Evolutionary conservation across 30 jellyfish, hydroid and myxozoan genomes (phyloP).

Genomic region (Haliclystus octoradiatus): DNA sequence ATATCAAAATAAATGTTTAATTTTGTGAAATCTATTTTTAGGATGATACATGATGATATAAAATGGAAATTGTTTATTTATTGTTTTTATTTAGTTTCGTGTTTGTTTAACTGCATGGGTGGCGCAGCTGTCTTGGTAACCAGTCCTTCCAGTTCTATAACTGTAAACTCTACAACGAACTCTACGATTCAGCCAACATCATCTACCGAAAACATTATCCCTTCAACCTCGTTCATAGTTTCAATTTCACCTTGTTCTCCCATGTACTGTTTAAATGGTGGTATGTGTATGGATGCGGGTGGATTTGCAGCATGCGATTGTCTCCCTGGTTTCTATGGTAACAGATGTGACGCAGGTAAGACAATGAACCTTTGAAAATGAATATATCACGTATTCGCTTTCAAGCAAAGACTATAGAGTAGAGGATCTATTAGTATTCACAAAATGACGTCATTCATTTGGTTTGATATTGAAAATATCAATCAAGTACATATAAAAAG

Average conservation of each 20-base stretch:
- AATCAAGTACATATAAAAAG: too few species aligned
- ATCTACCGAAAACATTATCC: background rate
- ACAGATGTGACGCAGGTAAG: constrained; percentile 2
- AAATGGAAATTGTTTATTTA: background rate
- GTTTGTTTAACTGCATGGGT: background rate
- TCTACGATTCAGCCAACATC: background rate
- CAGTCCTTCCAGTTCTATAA: background rate
- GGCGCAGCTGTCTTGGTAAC: background rate
- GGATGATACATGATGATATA: too few species aligned
- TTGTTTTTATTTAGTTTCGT: background rate
- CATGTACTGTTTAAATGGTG: background rate
- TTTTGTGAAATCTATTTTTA: too few species aligned
- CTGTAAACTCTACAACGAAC: background rate
- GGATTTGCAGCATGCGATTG: background rate
- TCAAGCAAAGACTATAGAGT: too few species aligned
- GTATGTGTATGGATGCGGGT: background rate
- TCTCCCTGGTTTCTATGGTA: background rate
- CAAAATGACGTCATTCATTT: too few species aligned
- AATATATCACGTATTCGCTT: too few species aligned
- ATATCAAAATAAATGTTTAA: too few species aligned
- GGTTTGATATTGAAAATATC: too few species aligned
- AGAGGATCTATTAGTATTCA: too few species aligned
- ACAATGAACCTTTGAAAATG: too few species aligned
- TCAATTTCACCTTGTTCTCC: background rate
- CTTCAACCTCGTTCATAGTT: background rate